Percentiles rank a stretch among this genome's conserved stretches.
Conservation (phyloP, 2,113 vertebrate genomes). For the Excalfactoria chinensis region DNA sequence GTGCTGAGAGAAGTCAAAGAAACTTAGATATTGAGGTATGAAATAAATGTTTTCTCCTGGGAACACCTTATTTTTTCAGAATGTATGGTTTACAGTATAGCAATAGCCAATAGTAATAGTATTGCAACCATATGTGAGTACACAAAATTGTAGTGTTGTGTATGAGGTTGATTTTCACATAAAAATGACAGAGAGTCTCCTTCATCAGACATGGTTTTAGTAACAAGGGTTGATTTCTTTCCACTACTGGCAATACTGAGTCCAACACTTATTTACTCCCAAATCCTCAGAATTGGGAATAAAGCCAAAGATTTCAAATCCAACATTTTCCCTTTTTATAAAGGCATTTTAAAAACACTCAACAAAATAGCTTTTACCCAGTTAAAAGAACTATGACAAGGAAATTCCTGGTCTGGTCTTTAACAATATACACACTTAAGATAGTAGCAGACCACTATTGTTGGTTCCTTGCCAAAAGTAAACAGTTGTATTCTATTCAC, state of each 20-base stretch:
- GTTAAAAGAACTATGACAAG: neutral
- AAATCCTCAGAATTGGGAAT: neutral
- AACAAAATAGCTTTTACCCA: neutral
- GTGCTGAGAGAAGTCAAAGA: neutral
- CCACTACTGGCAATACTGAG: neutral
- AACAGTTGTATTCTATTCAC: constrained; percentile 7
- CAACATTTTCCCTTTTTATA: neutral
- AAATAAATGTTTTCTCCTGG: neutral
- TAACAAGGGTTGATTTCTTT: neutral
- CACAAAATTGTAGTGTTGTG: neutral
- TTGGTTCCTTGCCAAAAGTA: neutral
- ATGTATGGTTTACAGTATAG: neutral
- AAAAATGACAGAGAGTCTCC: neutral
- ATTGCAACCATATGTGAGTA: neutral
- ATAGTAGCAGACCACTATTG: neutral
- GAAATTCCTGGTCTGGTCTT: neutral
- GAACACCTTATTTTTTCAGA: neutral
- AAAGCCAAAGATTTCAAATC: neutral
- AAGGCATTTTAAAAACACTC: rapidly evolving
- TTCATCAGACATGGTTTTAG: neutral
- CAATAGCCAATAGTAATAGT: neutral
- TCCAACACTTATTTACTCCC: neutral
- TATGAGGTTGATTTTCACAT: neutral
- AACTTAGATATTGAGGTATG: neutral
- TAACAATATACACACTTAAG: neutral